Evolutionary conservation across 2,797 vertebrate species (phyloP), one percentile per base, ranked within the genome.

Genomic region (Myiotriccus ornatus): DNA sequence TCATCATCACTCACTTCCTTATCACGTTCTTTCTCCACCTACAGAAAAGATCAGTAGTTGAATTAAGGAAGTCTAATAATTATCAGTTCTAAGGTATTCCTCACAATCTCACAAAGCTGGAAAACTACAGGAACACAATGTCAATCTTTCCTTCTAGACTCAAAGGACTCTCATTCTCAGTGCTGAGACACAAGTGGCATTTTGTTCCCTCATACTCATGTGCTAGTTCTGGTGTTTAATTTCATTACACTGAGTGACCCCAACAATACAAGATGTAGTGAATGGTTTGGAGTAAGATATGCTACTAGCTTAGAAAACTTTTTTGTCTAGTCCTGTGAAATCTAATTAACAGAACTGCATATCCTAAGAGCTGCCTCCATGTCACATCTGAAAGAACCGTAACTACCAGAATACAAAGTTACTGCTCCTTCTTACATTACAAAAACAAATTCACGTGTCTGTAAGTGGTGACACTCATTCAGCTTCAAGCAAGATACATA

Each of bases 1-100:
- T 99, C 99, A 47, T 99, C 99, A 39, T 99, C 99, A 17, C 99
- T 99, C 76, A 99, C 98, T 78, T 99, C 99, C 97, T 99, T 99
- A 81, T 99, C 99, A 4, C 99, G 98, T 75, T 99, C 99, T 76
- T 99, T 99, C 91, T 99, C 99, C 90, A 99, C 98, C 99, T 99
- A 25, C 12, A 90, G 8, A 6, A 56, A 4, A 32, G 0, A 35
- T 1, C 14, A 28, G 0, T 4, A 50, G 1, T 10, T 59, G 0
- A 60, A 21, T 0, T 47, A 1, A 53, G 4, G 12, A 73, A 34
- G 1, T 7, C 3, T 0, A 11, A 0, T 2, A 6, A 8, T 0
- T 4, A 44, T 10, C 3, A 35, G 1, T 7, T 9, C 4, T 10
- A 3, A 27, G 0, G 0, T 5, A 43, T 1, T 10, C 43, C 39